These are phyloP conservation scores for Melanostigma gelatinosum DNA, from an alignment of 2,113 vertebrate genomes.

Conservation along the genomic window DNA sequence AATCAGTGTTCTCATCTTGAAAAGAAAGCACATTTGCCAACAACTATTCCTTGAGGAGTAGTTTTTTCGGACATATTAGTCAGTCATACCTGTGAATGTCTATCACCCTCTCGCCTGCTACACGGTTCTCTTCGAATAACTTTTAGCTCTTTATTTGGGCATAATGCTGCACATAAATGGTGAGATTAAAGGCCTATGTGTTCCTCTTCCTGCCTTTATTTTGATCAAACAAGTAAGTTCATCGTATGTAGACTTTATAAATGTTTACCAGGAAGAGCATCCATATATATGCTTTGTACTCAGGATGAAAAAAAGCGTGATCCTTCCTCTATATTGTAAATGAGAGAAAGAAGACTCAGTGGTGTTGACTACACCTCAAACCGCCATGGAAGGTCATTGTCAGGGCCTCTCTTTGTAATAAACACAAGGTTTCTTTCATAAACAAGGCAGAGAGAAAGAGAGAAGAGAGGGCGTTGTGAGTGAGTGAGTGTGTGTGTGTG, in stretches of 20 bases:
- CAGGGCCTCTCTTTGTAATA: conserved; percentile 52
- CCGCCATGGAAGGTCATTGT: conserved; percentile 59
- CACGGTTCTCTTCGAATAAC: background rate
- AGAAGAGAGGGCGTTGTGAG: conserved; percentile 23
- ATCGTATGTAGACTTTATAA: conserved; percentile 27
- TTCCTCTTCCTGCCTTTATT: conserved; percentile 52
- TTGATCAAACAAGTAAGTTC: conserved; percentile 15
- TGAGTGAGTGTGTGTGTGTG: conserved; percentile 5
- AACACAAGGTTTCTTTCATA: conserved; percentile 63
- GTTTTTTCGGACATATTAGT: background rate
- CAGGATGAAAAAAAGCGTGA: conserved; percentile 46
- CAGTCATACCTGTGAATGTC: background rate
- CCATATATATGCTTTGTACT: conserved; percentile 44
- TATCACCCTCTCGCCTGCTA: background rate
- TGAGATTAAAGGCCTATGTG: conserved; percentile 37
- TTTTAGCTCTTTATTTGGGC: conserved; percentile 17
- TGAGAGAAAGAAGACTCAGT: conserved; percentile 34
- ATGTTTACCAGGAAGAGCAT: conserved; percentile 57
- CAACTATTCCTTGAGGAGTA: conserved; percentile 6
- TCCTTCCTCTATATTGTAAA: conserved; percentile 49
- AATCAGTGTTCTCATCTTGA: conserved; percentile 1
- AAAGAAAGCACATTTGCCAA: conserved; percentile 1
- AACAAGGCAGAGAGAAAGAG: conserved; percentile 47
- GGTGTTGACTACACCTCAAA: conserved; percentile 53
- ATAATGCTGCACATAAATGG: conserved; percentile 29